Conservation (phyloP, 1,140 invertebrate species). For the Drosophila trapezifrons region DNA sequence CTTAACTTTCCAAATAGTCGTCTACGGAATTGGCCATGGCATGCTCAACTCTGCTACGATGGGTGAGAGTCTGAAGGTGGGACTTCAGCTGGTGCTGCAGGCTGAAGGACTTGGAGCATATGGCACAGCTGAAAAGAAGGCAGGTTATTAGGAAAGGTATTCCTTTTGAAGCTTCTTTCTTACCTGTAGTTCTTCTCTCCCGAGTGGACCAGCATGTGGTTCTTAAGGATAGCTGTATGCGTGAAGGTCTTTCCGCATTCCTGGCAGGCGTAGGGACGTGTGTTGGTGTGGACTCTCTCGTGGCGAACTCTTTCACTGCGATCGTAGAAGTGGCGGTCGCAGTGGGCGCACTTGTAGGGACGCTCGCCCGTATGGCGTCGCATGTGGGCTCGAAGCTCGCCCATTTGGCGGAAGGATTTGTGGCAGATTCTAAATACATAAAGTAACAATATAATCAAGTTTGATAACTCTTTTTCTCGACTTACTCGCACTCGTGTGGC, state of each 20-base stretch:
- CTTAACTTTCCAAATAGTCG: slow-evolving; percentile 13
- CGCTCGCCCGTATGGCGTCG: slow-evolving; percentile 75
- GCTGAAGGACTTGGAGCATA: slow-evolving; percentile 73
- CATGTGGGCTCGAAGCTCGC: slow-evolving; percentile 74
- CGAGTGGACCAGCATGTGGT: slow-evolving; percentile 68
- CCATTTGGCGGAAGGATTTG: slow-evolving; percentile 74
- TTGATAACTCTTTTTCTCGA: not conserved
- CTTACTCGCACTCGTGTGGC: slow-evolving; percentile 80
- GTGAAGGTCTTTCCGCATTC: slow-evolving; percentile 87
- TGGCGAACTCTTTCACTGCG: slow-evolving; percentile 74
- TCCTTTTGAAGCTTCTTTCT: not conserved
- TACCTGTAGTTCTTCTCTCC: slow-evolving; percentile 75
- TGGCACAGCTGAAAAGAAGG: slow-evolving; percentile 55
- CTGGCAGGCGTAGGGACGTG: slow-evolving; percentile 86
- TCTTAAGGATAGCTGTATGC: slow-evolving; percentile 84
- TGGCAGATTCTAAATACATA: slow-evolving; percentile 59
- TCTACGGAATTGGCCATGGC: slow-evolving; percentile 4
- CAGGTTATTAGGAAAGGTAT: not conserved
- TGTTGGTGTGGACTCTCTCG: slow-evolving; percentile 86
- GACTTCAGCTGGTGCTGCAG: slow-evolving; percentile 76
- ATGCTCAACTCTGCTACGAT: slow-evolving; percentile 61
- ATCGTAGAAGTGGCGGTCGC: slow-evolving; percentile 76
- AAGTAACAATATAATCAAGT: not conserved
- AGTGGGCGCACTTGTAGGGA: slow-evolving; percentile 74
- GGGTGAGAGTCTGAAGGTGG: slow-evolving; percentile 71